Percentiles rank a stretch among this genome's conserved stretches.
These are phyloP conservation scores for Sorex araneus DNA, from an alignment of 2,113 vertebrate genomes.

Conservation along the genomic window DNA sequence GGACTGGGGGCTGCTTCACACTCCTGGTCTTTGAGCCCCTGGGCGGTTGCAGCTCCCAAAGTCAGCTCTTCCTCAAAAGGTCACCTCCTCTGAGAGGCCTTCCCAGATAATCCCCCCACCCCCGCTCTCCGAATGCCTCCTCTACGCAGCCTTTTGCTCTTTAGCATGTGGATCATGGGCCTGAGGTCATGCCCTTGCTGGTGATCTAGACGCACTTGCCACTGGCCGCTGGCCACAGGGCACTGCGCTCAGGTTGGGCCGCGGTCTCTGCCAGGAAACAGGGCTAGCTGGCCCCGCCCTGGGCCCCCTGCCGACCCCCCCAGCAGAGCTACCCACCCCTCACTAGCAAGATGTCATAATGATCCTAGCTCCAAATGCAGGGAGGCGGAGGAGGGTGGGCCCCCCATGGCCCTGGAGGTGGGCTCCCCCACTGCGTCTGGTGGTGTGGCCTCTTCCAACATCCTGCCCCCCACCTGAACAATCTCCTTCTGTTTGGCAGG, in stretches of 20 bases:
- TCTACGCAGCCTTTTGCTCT: neutral
- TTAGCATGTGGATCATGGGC: rapidly evolving
- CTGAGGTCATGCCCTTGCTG: neutral
- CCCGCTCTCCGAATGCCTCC: neutral
- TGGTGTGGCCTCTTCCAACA: neutral
- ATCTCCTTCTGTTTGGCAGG: neutral
- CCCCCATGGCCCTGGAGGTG: too few relatives aligned
- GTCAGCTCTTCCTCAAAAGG: neutral
- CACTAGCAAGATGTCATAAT: neutral
- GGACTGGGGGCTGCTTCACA: neutral
- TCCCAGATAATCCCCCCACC: neutral
- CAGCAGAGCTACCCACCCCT: neutral
- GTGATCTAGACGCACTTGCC: too few relatives aligned
- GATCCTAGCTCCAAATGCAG: too few relatives aligned
- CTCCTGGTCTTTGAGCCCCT: neutral
- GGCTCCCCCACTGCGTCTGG: neutral
- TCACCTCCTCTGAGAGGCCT: neutral
- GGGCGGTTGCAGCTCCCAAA: neutral
- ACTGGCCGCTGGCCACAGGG: too few relatives aligned
- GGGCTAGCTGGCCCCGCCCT: neutral
- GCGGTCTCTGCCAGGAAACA: too few relatives aligned
- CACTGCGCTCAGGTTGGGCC: too few relatives aligned
- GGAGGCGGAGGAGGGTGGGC: too few relatives aligned
- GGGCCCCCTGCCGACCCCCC: too few relatives aligned
- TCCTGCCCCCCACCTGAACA: neutral